Percentiles rank a stretch among this genome's conserved stretches.
Conservation (phyloP, 1,140 invertebrate species). For the Drosophila sucinea region DNA sequence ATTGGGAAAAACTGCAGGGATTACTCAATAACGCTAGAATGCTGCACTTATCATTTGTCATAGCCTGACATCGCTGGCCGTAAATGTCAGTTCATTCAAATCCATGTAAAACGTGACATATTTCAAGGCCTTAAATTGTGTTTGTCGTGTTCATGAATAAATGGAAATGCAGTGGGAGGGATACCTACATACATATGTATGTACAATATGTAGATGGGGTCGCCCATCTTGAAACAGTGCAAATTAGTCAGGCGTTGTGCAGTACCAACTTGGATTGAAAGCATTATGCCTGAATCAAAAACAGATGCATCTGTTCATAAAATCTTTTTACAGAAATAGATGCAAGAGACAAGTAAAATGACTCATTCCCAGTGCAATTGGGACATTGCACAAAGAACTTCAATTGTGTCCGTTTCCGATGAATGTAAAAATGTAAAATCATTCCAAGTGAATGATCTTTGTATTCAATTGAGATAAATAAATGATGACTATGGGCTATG, state of each 20-base stretch:
- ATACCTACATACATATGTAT: neutral
- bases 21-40: conserved; percentile 21
- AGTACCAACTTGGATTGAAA: conserved; percentile 17
- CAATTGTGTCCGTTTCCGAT: conserved; percentile 4
- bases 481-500: too few relatives aligned
- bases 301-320: conserved; percentile 30
- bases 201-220: conserved; percentile 8
- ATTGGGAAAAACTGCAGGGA: conserved; percentile 36
- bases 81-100: conserved; percentile 40
- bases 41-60: conserved; percentile 59
- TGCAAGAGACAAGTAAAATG: conserved; percentile 17
- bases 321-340: neutral
- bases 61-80: conserved; percentile 28
- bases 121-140: conserved; percentile 32
- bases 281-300: conserved; percentile 28
- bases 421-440: too few relatives aligned
- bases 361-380: neutral
- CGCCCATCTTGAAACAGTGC: conserved; percentile 13
- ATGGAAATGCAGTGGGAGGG: neutral
- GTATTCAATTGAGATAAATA: too few relatives aligned
- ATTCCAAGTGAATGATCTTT: too few relatives aligned
- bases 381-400: neutral
- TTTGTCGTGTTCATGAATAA: neutral
- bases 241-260: conserved; percentile 24
- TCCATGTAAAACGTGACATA: conserved; percentile 62